Evolutionary conservation across 2,797 vertebrate genomes (phyloP).

Genomic region (Hoplostethus atlanticus): DNA sequence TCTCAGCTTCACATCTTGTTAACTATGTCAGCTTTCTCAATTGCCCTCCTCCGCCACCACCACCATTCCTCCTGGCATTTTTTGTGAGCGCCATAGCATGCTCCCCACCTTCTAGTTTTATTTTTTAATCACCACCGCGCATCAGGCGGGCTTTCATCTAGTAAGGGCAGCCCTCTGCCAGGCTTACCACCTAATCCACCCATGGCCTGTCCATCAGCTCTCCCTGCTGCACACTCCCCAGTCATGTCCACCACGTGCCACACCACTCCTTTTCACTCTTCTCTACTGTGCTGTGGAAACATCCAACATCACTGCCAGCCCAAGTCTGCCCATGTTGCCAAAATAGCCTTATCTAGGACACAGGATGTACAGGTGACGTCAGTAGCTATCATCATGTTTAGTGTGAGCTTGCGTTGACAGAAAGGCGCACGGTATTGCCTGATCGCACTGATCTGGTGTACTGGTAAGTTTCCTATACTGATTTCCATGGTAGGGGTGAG

Average conservation of each 20-base stretch:
- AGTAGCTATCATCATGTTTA: conserved; percentile 40
- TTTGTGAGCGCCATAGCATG: conserved; percentile 32
- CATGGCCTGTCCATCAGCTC: conserved; percentile 71
- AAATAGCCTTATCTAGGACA: conserved; percentile 67
- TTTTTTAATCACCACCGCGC: conserved; percentile 81
- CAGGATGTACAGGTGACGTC: conserved; percentile 49
- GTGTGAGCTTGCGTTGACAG: conserved; percentile 33
- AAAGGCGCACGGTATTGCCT: not conserved
- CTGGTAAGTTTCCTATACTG: conserved; percentile 1
- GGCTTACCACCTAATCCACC: conserved; percentile 82
- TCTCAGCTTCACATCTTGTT: conserved; percentile 11
- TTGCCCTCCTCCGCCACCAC: not conserved
- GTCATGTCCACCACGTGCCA: conserved; percentile 68
- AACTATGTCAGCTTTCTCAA: conserved; percentile 10
- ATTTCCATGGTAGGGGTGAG: conserved; percentile 14
- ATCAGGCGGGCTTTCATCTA: conserved; percentile 75
- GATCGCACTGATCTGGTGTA: conserved; percentile 7
- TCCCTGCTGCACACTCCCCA: conserved; percentile 58
- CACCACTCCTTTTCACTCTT: conserved; percentile 60
- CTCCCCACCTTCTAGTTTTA: conserved; percentile 57
- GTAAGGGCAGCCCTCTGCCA: conserved; percentile 80
- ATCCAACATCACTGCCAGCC: conserved; percentile 58
- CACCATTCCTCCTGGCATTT: conserved; percentile 26
- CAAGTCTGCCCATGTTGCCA: conserved; percentile 54
- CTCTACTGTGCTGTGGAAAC: conserved; percentile 62